Percentiles rank a stretch among this genome's conserved stretches.
These are phyloP conservation scores for Brachionus sp. DNA, from an alignment of 1,140 invertebrate genomes.

Conservation along the genomic window DNA sequence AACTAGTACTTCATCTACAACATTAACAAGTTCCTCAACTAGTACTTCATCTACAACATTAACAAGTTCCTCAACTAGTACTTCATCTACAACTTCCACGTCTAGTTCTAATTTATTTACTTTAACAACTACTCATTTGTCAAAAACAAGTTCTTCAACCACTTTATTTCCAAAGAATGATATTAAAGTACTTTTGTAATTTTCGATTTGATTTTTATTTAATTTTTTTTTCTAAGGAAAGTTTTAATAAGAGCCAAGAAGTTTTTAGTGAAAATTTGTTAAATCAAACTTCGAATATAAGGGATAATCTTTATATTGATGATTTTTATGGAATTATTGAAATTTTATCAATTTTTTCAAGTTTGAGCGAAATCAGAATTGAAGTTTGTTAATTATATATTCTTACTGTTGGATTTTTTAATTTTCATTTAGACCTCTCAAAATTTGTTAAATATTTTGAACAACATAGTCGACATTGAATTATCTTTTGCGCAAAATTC, in stretches of 20 bases:
- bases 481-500: not conserved
- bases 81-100: not conserved
- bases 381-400: not conserved
- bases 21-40: too few relatives aligned
- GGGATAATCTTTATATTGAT: not conserved
- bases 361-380: not conserved
- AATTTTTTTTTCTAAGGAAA: not conserved
- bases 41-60: too few relatives aligned
- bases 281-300: not conserved
- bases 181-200: not conserved
- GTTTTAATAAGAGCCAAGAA: not conserved
- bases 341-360: not conserved
- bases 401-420: not conserved
- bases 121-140: not conserved
- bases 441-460: not conserved
- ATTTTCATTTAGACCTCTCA: not conserved
- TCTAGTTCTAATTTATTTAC: not conserved
- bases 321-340: not conserved
- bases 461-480: not conserved
- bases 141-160: not conserved
- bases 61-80: too few relatives aligned
- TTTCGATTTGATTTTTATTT: not conserved
- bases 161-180: not conserved
- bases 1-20: too few relatives aligned
- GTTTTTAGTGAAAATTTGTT: not conserved